phyloP scores from a whole-genome alignment of 2,888 invertebrate genomes.

The Sinodicranocentrus sp. region DNA sequence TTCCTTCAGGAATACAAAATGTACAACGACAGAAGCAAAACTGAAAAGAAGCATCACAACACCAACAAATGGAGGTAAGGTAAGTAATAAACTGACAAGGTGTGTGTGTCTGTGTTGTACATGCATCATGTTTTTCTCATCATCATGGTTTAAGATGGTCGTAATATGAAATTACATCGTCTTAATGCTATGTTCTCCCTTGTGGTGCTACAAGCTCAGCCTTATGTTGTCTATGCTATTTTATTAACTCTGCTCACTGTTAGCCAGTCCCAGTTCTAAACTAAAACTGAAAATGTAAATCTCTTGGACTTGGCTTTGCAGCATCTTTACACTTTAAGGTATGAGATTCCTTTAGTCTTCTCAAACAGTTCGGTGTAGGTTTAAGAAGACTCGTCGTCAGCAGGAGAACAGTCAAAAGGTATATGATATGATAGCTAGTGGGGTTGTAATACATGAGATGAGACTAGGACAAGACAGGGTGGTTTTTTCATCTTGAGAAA shows the following conservation, averaged over 20 bases:
- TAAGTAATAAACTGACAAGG: constrained; percentile 37
- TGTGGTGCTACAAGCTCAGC: background rate
- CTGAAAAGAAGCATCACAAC: constrained; percentile 25
- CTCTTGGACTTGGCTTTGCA: no score
- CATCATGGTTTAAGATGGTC: constrained; percentile 8
- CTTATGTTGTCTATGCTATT: no score
- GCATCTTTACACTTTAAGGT: no score
- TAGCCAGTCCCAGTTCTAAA: no score
- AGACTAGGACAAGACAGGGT: background rate
- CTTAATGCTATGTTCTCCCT: background rate
- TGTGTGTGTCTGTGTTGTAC: background rate
- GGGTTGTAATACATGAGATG: background rate
- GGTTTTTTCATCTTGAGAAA: background rate
- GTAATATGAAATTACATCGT: constrained; percentile 16
- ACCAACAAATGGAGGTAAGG: constrained; percentile 40
- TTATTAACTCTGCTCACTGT: no score
- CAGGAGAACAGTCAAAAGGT: no score
- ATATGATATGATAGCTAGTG: no score
- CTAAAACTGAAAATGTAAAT: background rate
- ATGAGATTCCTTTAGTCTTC: no score
- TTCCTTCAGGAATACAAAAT: constrained; percentile 25
- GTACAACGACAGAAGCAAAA: background rate
- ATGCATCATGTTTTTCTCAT: background rate
- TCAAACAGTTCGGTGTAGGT: no score
- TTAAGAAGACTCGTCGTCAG: no score